These are phyloP conservation scores for Fissipunctia ypsillon DNA, from an alignment of 2,888 invertebrate genomes.

Conservation along the genomic window DNA sequence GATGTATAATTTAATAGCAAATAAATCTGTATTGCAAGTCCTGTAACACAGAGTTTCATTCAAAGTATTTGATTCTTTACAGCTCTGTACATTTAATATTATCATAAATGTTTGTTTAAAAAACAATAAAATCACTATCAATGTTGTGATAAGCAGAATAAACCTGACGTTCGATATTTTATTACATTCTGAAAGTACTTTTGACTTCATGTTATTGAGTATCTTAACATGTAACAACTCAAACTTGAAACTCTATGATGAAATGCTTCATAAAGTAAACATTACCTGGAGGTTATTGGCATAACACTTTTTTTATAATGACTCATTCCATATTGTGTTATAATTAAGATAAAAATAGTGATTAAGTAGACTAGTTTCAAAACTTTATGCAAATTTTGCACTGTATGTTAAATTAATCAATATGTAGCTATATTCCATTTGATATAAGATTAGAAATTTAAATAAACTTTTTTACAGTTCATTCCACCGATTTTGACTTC, in stretches of 20 bases:
- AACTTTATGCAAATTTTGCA: neutral
- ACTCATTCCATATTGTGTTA: neutral
- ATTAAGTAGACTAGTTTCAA: neutral
- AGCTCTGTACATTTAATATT: neutral
- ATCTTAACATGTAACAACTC: neutral
- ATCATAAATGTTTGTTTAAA: conserved; percentile 3
- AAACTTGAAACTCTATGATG: conserved; percentile 3
- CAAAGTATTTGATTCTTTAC: neutral
- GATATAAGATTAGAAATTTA: too few species aligned
- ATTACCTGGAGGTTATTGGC: neutral
- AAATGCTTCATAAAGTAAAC: conserved; percentile 9
- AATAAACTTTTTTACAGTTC: too few species aligned
- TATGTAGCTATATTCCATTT: too few species aligned
- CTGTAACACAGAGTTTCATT: neutral
- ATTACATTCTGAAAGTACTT: conserved; percentile 4
- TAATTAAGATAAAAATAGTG: neutral
- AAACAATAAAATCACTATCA: conserved; percentile 14
- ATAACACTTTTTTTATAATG: neutral
- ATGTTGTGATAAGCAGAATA: conserved; percentile 19
- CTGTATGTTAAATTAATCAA: neutral
- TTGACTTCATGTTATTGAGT: neutral
- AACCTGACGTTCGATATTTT: neutral
- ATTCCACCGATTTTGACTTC: too few species aligned
- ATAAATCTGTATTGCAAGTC: neutral
- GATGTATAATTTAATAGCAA: neutral